These are phyloP conservation scores for Bacillus rossius DNA, from an alignment of 1,140 invertebrate species.

Conservation along the genomic window DNA sequence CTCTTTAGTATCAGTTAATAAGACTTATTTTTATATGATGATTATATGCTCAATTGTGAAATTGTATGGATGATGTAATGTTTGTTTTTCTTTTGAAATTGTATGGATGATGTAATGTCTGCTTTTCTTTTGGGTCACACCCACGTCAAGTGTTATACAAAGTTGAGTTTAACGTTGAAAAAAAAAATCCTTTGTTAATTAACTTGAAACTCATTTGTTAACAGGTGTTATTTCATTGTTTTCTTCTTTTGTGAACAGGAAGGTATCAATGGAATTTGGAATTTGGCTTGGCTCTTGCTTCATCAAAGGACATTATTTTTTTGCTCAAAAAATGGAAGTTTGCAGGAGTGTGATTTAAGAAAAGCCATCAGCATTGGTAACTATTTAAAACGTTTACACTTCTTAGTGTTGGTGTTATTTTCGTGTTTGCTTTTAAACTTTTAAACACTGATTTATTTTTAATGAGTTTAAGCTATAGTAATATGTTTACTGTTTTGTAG, in stretches of 20 bases:
- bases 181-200: no score
- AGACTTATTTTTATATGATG: no score
- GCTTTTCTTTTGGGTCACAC: no score
- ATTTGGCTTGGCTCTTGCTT: constrained; percentile 70
- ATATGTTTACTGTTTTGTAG: not conserved
- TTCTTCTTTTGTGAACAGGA: constrained; percentile 40
- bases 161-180: no score
- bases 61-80: no score
- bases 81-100: no score
- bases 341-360: constrained; percentile 64
- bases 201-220: no score
- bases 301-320: constrained; percentile 63
- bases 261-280: constrained; percentile 63
- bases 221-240: not conserved
- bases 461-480: constrained; percentile 17
- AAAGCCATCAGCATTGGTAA: constrained; percentile 76
- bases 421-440: not conserved
- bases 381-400: constrained; percentile 28
- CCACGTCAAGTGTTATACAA: no score
- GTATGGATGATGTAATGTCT: no score
- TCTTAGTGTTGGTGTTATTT: not conserved
- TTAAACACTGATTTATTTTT: constrained; percentile 16
- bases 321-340: constrained; percentile 44
- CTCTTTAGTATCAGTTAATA: no score
- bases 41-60: no score